Conservation (phyloP, 2,797 vertebrate species). For the Chiloscyllium punctatum region DNA sequence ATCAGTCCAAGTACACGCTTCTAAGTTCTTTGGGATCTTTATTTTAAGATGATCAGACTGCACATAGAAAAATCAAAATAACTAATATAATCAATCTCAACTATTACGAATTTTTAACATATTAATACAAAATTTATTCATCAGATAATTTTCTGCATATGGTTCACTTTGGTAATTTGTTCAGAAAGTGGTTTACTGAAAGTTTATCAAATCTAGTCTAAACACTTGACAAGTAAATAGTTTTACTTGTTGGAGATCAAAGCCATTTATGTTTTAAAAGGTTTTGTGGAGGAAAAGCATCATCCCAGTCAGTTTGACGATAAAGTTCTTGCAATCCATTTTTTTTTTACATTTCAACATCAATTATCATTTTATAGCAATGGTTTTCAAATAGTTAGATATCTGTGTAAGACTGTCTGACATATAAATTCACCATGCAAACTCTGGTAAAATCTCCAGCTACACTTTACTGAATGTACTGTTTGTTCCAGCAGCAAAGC, state of each 20-base stretch:
- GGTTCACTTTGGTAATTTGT: not conserved
- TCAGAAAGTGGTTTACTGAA: not conserved
- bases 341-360: not conserved
- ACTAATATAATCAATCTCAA: not conserved
- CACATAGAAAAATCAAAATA: not conserved
- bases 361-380: constrained; percentile 24
- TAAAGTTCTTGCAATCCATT: not conserved
- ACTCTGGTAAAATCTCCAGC: constrained; percentile 48
- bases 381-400: constrained; percentile 19
- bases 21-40: not conserved
- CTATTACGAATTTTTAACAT: not conserved
- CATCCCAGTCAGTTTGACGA: not conserved
- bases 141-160: not conserved
- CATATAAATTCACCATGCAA: constrained; percentile 46
- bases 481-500: constrained; percentile 22
- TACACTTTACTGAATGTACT: constrained; percentile 11
- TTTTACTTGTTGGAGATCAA: not conserved
- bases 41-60: not conserved
- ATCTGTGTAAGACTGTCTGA: not conserved
- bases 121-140: not conserved
- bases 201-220: not conserved
- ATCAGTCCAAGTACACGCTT: not conserved
- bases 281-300: not conserved
- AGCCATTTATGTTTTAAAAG: not conserved
- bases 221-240: not conserved